Evolutionary conservation across 2,888 invertebrate genomes (phyloP).

Genomic region (Heliconius ethilla): DNA sequence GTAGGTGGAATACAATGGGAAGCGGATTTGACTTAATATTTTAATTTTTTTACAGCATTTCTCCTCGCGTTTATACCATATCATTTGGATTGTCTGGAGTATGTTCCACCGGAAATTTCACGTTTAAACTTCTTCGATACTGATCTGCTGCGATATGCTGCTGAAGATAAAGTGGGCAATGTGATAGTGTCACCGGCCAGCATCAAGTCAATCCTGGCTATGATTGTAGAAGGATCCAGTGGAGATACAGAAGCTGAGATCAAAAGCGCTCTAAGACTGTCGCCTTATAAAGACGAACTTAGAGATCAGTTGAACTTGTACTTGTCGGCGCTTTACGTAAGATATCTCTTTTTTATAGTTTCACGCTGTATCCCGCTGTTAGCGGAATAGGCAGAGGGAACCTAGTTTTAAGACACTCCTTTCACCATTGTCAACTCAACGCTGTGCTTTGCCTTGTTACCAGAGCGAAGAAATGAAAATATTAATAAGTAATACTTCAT

Average conservation of each 20-base stretch:
- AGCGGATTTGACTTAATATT: not conserved
- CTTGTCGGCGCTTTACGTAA: conserved; percentile 62
- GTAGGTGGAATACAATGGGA: no score
- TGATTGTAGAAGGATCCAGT: conserved; percentile 84
- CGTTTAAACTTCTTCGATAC: conserved; percentile 81
- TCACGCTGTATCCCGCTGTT: no score
- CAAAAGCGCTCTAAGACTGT: conserved; percentile 79
- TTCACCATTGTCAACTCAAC: no score
- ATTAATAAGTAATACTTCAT: no score
- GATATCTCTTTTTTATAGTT: conserved; percentile 23
- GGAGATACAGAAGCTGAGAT: conserved; percentile 83
- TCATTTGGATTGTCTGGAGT: conserved; percentile 50
- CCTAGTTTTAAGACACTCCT: no score
- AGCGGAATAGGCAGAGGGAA: no score
- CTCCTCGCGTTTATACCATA: conserved; percentile 52
- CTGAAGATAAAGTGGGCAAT: conserved; percentile 75
- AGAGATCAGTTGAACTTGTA: conserved; percentile 64
- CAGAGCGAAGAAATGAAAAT: no score
- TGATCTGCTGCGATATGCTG: conserved; percentile 75
- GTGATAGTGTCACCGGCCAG: conserved; percentile 86
- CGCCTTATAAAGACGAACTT: conserved; percentile 61
- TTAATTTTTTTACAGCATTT: conserved; percentile 50
- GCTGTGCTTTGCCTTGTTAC: no score
- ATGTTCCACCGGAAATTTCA: conserved; percentile 48
- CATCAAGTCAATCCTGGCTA: conserved; percentile 83